Percentiles rank a stretch among this genome's conserved stretches.
phyloP scores from a whole-genome alignment of 2,113 vertebrate species.

The Lasiurus cinereus region DNA sequence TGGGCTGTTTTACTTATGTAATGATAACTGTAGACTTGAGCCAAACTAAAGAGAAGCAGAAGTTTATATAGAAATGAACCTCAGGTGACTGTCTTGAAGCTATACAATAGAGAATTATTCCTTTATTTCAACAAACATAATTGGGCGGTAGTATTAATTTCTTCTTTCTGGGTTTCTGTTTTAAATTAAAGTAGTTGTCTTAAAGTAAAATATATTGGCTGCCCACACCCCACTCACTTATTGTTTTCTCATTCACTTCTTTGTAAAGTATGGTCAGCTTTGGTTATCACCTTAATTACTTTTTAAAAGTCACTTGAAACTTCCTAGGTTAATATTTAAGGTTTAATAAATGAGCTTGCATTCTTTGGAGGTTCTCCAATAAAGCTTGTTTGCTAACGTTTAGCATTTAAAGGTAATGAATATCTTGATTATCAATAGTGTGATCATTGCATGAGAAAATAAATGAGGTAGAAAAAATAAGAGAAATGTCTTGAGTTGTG shows the following conservation, averaged over 20 bases:
- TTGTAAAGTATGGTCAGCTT: neutral
- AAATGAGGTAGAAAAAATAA: conserved; percentile 22
- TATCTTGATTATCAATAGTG: conserved; percentile 9
- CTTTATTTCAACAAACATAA: conserved; percentile 25
- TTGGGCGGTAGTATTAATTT: neutral
- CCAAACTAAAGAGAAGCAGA: conserved; percentile 42
- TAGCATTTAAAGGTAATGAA: conserved; percentile 36
- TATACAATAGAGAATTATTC: neutral
- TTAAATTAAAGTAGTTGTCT: neutral
- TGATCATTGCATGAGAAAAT: conserved; percentile 37
- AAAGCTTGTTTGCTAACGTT: neutral
- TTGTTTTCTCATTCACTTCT: conserved; percentile 41
- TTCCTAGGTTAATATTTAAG: conserved; percentile 30
- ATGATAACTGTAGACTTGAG: conserved; percentile 56
- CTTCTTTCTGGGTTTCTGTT: neutral
- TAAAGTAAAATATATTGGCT: conserved; percentile 57
- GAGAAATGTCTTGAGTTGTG: conserved; percentile 57
- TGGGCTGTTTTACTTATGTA: conserved; percentile 60
- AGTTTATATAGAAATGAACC: conserved; percentile 49
- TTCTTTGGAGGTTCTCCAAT: conserved; percentile 52
- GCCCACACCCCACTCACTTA: no score
- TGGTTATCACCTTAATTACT: conserved; percentile 9
- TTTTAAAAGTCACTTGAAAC: conserved; percentile 45
- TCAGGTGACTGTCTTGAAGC: neutral
- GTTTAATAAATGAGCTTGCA: conserved; percentile 19